Evolutionary conservation across 1,140 invertebrate genomes (phyloP), one percentile per base, ranked within the genome.

Genomic region (Leptinotarsa undecemlineata): DNA sequence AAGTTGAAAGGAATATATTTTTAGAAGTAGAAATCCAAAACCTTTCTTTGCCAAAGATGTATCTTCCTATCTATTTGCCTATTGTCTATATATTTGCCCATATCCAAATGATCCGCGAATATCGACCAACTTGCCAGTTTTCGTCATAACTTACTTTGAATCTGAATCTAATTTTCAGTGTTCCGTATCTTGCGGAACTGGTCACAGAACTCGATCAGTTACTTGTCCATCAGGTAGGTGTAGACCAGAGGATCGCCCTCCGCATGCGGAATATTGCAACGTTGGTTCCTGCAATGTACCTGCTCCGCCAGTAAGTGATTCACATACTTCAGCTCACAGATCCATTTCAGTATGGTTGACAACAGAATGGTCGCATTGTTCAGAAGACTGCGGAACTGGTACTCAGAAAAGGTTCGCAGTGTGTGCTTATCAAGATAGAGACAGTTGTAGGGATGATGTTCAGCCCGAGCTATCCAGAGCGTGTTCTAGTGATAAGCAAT

Each of bases 101-200:
- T 33, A 33, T 33, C 6, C 26, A 42, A 8, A 11, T 42, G 33
- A 42, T 42, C 3, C 33, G 6, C 33, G 33, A 42, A 42, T 42
- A 11, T 42, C 33, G 11, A 42, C 1, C 2, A 11, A 11, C 33
- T 42, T 11, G 11, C 33, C 1, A 33, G 6, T 33, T 33, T 33
- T 33, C 6, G 26, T 33, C 33, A 42, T 42, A 42, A 42, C 33
- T 42, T 0, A 42, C 33, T 42, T 42, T 42, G 33, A 42, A 42
- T 42, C 33, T 42, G 1, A 42, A 42, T 42, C 8, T 42, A 11
- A 42, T 26, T 71, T 71, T 60, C 51, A 90, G 77, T 93, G 92
- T 81, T 92, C 91, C 57, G 89, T 89, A 17, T 89, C 88, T 51
- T 94, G 92, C 84, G 92, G 92, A 13, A 86, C 87, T 76, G 92